Percentiles rank a stretch among this genome's conserved stretches.
Evolutionary conservation across 2,888 invertebrate genomes (phyloP).

Genomic region (Acanthococcus lagerstroemiae): DNA sequence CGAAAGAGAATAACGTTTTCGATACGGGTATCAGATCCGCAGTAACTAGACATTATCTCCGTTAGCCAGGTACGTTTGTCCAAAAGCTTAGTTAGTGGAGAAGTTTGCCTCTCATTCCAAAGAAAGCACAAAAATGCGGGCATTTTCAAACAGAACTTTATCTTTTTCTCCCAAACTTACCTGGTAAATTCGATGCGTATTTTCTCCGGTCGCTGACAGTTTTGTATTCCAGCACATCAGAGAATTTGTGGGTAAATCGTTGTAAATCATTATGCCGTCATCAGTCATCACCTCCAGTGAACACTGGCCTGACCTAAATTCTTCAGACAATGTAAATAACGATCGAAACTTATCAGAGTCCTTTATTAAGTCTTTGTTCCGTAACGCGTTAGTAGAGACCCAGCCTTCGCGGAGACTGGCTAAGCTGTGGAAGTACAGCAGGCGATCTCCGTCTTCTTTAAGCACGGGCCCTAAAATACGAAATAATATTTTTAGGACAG

Average conservation of each 20-base stretch:
- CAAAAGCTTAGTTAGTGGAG: too few species aligned
- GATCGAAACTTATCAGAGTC: slow-evolving; percentile 33
- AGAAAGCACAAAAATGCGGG: too few species aligned
- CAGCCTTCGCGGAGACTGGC: slow-evolving; percentile 56
- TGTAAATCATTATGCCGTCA: slow-evolving; percentile 41
- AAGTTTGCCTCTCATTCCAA: too few species aligned
- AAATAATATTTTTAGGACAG: not conserved
- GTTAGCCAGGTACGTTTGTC: too few species aligned
- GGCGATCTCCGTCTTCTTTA: slow-evolving; percentile 44
- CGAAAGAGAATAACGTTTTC: too few species aligned
- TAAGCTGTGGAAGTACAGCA: slow-evolving; percentile 59
- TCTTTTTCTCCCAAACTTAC: slow-evolving; percentile 34
- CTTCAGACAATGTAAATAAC: slow-evolving; percentile 47
- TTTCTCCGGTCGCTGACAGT: slow-evolving; percentile 35
- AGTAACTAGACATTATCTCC: too few species aligned
- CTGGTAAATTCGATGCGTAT: slow-evolving; percentile 37
- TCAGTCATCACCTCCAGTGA: slow-evolving; percentile 49
- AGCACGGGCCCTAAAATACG: slow-evolving; percentile 20
- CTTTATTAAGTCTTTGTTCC: slow-evolving; percentile 43
- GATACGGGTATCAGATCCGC: too few species aligned
- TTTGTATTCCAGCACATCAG: slow-evolving; percentile 42
- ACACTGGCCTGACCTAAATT: slow-evolving; percentile 54
- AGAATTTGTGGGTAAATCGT: slow-evolving; percentile 40
- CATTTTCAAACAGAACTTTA: not conserved
- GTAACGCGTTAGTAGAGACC: slow-evolving; percentile 51